Percentiles rank a stretch among this genome's conserved stretches.
phyloP scores from a whole-genome alignment of 2,888 invertebrate genomes.

The Pandemis cinnamomeana region DNA sequence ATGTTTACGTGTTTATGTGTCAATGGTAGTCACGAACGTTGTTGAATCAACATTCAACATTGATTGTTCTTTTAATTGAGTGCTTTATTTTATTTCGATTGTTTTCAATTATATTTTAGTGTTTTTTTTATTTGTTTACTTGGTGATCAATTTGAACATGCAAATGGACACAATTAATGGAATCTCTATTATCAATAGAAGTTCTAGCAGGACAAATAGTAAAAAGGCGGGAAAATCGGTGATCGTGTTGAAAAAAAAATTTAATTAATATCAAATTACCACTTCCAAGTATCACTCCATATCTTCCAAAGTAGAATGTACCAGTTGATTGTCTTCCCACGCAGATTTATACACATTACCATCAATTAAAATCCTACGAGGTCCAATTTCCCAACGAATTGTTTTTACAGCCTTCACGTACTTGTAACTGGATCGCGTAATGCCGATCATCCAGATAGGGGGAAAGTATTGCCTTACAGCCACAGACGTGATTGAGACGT shows the following conservation, averaged over 20 bases:
- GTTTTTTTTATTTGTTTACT: background rate
- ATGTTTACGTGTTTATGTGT: conserved; percentile 34
- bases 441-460: conserved; percentile 37
- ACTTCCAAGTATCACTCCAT: too few relatives aligned
- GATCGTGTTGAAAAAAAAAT: too few relatives aligned
- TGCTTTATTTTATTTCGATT: conserved; percentile 30
- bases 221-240: too few relatives aligned
- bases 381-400: conserved; percentile 33
- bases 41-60: conserved; percentile 25
- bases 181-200: background rate
- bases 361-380: conserved; percentile 17
- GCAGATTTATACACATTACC: background rate
- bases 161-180: background rate
- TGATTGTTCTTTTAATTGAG: conserved; percentile 31
- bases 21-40: conserved; percentile 31
- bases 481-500: conserved; percentile 31
- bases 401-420: background rate
- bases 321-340: too few relatives aligned
- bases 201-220: too few relatives aligned
- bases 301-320: too few relatives aligned
- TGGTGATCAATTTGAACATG: background rate
- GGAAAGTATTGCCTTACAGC: conserved; percentile 41
- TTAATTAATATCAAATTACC: too few relatives aligned
- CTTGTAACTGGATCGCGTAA: conserved; percentile 39
- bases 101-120: conserved; percentile 15